Base-by-base conservation (phyloP, 2,113 vertebrate species). In the Sander vitreus region DNA sequence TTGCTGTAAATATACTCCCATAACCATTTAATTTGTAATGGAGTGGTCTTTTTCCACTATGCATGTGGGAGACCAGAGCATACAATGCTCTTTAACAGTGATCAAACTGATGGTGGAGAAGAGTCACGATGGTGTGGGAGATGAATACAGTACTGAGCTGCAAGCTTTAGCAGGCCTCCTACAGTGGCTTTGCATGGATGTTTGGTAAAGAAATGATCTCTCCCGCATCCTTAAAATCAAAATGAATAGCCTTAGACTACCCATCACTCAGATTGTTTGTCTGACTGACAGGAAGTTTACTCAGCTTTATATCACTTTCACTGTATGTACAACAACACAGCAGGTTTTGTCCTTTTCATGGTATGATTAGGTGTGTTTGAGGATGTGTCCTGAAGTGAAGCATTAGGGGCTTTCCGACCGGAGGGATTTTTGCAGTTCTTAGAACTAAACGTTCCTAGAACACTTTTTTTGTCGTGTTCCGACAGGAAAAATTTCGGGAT, bases 61-160 rank as follows among this genome's bases (percentile, higher is more conserved):
- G 8, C 1, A 2, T 78, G 80, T 67, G 33, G 63, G 59, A 79
- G 85, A 53, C 27, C 6, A 25, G n/a, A 36, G 43, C 21, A 23
- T 33, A 18, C 23, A 75, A 10, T 55, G 33, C n/a, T 66, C 51
- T 69, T 45, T 74, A 10, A 27, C 60, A 73, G 3, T 67, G 55
- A 85, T 81, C 19, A 9, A 60, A 64, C 27, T 78, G 60, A 63
- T 67, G 57, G 53, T 85, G 65, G 33, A 30, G 67, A 57, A 58
- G 76, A 81, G 51, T 92, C 75, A 76, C 71, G 60, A 50, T 68
- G 73, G 57, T 84, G 85, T 88, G 83, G 62, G 83, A 78, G 79
- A 85, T 58, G 59, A 84, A 76, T 59, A 45, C 63, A 64, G 65
- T 33, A 64, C 68, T 12, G 30, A 76, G 63, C 74, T 67, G 36